These are phyloP conservation scores for Cynopterus brachyotis DNA, from an alignment of 2,113 vertebrate species.

Conservation along the genomic window DNA sequence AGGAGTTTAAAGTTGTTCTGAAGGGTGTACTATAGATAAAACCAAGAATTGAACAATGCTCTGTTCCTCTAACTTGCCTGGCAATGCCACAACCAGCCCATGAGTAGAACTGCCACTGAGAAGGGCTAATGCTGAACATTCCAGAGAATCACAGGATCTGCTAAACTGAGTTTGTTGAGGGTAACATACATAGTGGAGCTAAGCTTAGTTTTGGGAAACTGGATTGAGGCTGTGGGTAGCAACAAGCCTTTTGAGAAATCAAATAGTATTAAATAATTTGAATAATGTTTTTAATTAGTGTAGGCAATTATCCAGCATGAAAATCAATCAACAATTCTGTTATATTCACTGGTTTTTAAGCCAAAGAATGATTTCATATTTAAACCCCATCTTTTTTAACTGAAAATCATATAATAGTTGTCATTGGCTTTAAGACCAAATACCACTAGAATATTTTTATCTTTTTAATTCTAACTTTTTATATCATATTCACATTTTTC, in stretches of 20 bases:
- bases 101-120: background rate
- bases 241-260: conserved; percentile 1
- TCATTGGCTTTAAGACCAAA: background rate
- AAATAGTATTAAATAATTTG: background rate
- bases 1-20: background rate
- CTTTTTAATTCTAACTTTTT: background rate
- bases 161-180: background rate
- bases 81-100: background rate
- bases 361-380: background rate
- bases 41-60: background rate
- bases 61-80: background rate
- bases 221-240: background rate
- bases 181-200: background rate
- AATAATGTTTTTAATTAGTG: background rate
- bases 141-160: background rate
- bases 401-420: background rate
- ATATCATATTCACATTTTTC: background rate
- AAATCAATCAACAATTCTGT: background rate
- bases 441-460: background rate
- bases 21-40: background rate
- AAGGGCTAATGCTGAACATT: background rate
- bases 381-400: background rate
- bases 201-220: conserved; percentile 25
- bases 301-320: background rate
- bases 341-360: background rate